Percentiles rank a stretch among this genome's conserved stretches.
Evolutionary conservation across 2,797 vertebrate genomes (phyloP).

Genomic region (Eurystomus glaucurus): DNA sequence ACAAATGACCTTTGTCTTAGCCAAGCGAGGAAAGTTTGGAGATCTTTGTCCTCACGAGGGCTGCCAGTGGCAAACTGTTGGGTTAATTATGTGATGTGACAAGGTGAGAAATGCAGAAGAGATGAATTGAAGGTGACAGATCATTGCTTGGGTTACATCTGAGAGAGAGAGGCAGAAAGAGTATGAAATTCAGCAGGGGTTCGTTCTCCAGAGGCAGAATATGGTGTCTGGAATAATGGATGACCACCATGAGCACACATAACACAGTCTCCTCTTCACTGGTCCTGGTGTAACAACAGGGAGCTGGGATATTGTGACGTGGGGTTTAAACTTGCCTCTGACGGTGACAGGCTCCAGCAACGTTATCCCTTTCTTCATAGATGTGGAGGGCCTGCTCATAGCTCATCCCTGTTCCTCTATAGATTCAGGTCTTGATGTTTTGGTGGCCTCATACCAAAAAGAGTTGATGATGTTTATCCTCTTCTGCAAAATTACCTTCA

Average conservation of each 20-base stretch:
- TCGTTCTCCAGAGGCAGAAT: neutral
- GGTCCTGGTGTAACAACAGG: neutral
- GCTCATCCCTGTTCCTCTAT: neutral
- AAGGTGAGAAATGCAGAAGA: neutral
- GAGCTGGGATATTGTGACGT: neutral
- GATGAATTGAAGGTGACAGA: neutral
- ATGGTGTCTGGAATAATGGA: neutral
- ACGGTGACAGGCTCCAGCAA: neutral
- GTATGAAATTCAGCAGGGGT: neutral
- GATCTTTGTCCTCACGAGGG: neutral
- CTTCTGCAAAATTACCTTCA: neutral
- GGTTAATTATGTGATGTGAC: neutral
- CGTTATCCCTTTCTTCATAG: neutral
- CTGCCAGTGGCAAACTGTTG: neutral
- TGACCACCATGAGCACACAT: neutral
- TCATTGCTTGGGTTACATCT: neutral
- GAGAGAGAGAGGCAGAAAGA: neutral
- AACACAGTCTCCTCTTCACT: neutral
- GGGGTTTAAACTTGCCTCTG: neutral
- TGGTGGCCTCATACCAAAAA: neutral
- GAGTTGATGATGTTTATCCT: neutral
- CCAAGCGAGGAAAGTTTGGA: accelerated
- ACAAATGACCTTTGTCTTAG: neutral
- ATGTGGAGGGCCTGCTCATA: neutral
- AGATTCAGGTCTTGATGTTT: neutral